A percentile compares a stretch with the other conserved stretches of the same genome.
These are phyloP conservation scores for Styela plicata DNA, from an alignment of 23 tunicate species.

Conservation along the genomic window DNA sequence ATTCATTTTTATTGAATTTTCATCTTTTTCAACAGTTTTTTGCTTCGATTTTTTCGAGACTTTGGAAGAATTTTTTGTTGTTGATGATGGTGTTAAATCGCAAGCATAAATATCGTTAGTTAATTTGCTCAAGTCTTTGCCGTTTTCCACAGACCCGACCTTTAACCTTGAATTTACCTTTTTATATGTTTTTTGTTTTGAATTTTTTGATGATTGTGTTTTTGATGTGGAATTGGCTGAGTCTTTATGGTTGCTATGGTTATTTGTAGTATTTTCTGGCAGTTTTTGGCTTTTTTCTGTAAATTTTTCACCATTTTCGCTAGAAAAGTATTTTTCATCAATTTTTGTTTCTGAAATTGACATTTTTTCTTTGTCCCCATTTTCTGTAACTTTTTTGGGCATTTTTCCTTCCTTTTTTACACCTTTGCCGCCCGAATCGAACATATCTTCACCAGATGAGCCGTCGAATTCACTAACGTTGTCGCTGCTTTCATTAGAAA, in stretches of 20 bases:
- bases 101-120: background rate
- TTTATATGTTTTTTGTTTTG: slow-evolving; percentile 5
- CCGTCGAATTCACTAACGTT: slow-evolving; percentile 21
- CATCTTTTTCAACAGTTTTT: background rate
- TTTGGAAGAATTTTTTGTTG: background rate
- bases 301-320: background rate
- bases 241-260: background rate
- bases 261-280: background rate
- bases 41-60: background rate
- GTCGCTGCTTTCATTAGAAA: slow-evolving; percentile 13
- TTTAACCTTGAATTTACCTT: slow-evolving; percentile 3
- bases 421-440: background rate
- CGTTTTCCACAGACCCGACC: background rate
- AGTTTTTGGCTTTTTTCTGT: background rate
- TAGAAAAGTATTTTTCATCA: background rate
- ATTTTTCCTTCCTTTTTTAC: background rate
- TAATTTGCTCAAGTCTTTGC: slow-evolving; percentile 13
- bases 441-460: slow-evolving; percentile 21
- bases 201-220: background rate
- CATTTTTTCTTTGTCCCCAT: background rate
- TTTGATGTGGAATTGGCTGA: background rate
- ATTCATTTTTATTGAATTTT: background rate
- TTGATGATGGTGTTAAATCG: too few relatives aligned
- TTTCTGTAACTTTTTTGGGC: background rate
- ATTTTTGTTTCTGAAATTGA: background rate